Base-by-base conservation (phyloP, 2,888 invertebrate genomes). In the Ptilodon capucinus region DNA sequence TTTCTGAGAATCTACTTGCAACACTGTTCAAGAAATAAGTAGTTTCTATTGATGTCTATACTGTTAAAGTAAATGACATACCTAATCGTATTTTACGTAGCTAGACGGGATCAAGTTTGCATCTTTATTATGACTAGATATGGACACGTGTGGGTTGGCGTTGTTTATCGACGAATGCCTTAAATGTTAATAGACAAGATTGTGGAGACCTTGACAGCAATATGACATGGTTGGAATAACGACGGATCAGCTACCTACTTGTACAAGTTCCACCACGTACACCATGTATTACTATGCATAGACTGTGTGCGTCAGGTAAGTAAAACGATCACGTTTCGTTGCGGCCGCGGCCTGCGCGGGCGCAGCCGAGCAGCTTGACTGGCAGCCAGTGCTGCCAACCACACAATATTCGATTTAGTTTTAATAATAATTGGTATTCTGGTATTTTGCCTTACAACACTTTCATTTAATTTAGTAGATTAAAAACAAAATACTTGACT, bases 301-400 rank as follows among this genome's bases (percentile, higher is more conserved):
- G 59, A 50, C 51, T 46, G 45, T 55, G 60, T 47, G 50, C 48
- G 57, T 50, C 70, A 75, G 74, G 75, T 74, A 75, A 71, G 76
- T 72, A 75, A 74, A 74, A 65, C 67, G 73, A 78, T 81, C 80
- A 79, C 75, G 76, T 80, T 80, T 77, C 72, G 61, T 57, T 58
- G 64, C 55, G 65, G 60, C 67, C 67, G 69, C 71, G 72, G 35
- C 23, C 43, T 38, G 42, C 54, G 49, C 28, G 30, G 47, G 38
- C 42, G 42, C 39, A 46, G 17, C 35, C 48, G 48, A 52, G 49
- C 54, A 64, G 54, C 53, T 61, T 64, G 61, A 51, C 46, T 53
- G 44, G 40, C 46, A 46, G 17, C 32, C 64, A 68, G 46, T 59
- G 53, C 39, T 64, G 34, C 65, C 65, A 65, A 68, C 58, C 53